Percentiles rank a stretch among this genome's conserved stretches.
phyloP scores from a whole-genome alignment of 1,140 invertebrate species.

The Papilio aristodemus region DNA sequence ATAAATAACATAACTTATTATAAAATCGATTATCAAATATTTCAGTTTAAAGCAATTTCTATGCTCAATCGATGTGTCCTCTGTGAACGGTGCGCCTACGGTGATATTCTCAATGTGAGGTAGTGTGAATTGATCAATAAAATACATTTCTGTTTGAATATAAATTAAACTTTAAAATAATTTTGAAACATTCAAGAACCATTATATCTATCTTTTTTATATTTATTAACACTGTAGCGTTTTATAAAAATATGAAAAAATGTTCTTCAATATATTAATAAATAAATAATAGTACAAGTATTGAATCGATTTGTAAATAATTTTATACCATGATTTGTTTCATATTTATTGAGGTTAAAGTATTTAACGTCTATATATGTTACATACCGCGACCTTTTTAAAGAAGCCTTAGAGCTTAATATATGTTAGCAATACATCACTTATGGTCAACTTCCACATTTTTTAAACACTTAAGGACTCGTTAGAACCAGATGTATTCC shows the following conservation, averaged over 20 bases:
- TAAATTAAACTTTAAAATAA: slow-evolving; percentile 46
- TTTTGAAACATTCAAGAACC: slow-evolving; percentile 19
- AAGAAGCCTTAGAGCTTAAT: too few relatives aligned
- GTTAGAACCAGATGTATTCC: too few relatives aligned
- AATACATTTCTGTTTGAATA: slow-evolving; percentile 54
- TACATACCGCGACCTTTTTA: too few relatives aligned
- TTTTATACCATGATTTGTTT: too few relatives aligned
- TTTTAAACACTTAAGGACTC: too few relatives aligned
- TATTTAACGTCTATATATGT: too few relatives aligned
- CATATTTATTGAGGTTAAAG: too few relatives aligned
- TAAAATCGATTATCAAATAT: slow-evolving; percentile 44
- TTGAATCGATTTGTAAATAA: too few relatives aligned
- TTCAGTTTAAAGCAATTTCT: slow-evolving; percentile 54
- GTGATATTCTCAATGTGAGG: slow-evolving; percentile 48
- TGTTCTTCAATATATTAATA: too few relatives aligned
- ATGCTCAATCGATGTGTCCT: slow-evolving; percentile 57
- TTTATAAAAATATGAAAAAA: neutral
- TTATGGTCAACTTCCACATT: too few relatives aligned
- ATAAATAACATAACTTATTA: slow-evolving; percentile 52
- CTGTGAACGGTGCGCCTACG: slow-evolving; percentile 45
- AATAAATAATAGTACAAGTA: too few relatives aligned
- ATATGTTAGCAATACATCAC: too few relatives aligned
- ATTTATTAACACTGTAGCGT: neutral
- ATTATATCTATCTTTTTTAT: slow-evolving; percentile 20
- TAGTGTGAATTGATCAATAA: slow-evolving; percentile 53